Base-by-base conservation (phyloP, 2,113 vertebrate species). In the Sclerurus mexicanus region DNA sequence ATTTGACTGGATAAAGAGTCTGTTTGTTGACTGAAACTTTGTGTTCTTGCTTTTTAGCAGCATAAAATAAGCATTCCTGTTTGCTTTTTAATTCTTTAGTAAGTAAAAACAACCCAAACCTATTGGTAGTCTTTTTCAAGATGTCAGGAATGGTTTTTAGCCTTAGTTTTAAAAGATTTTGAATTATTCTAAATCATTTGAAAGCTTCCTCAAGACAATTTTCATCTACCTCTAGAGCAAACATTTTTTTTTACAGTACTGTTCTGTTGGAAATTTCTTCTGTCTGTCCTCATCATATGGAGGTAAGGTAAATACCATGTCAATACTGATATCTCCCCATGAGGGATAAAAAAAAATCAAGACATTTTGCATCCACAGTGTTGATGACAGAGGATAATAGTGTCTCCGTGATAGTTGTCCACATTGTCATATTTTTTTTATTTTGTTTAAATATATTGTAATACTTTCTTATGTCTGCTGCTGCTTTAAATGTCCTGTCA, bases 401-500 rank as follows among this genome's bases (percentile, higher is more conserved):
- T 80, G 9, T 84, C 40, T 91, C 87, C 81, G 37, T 81, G 59
- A 53, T 58, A 80, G 80, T 42, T 91, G 71, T 69, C 33, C 53
- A 62, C 31, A 0, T 81, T 42, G 42, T 92, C 4, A 1, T 64
- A 3, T 64, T 59, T 37, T 42, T 33, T 23, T 55, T 49, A 22
- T 47, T 77, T 56, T 82, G 11, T 53, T 90, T 63, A 83, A 76
- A 83, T 84, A 77, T 66, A 81, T 71, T 80, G 53, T 77, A 66
- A 50, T 84, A 83, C 86, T 88, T 92, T 86, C 25, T 86, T 83
- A 66, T 62, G 23, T 84, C 42, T 87, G 68, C 64, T 94, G 84
- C 73, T 93, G 42, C 73, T 59, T 92, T 92, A 94, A 94, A 91
- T 69, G 55, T 95, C 84, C 80, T 92, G 74, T 89, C 89, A 81